Conservation (phyloP, 2,888 invertebrate genomes). For the Phalangium opilio region DNA sequence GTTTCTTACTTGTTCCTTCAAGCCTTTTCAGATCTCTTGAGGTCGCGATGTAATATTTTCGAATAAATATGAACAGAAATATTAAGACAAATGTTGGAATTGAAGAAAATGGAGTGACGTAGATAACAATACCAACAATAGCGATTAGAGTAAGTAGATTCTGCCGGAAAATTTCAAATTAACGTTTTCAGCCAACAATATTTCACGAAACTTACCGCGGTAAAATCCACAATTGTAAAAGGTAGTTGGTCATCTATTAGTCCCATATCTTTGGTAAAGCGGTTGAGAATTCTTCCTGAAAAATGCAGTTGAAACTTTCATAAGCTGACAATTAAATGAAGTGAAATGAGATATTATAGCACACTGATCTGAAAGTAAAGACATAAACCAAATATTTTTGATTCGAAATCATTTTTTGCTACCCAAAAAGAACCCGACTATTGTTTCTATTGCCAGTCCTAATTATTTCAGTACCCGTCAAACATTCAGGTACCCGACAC, state of each 20-base stretch:
- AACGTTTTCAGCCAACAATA: no score
- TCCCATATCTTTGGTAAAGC: conserved; percentile 32
- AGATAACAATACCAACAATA: conserved; percentile 46
- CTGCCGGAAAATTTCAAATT: no score
- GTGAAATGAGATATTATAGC: no score
- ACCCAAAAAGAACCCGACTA: no score
- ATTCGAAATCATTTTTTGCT: no score
- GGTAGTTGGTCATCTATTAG: conserved; percentile 32
- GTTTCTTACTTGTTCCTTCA: conserved; percentile 37
- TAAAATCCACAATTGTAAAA: conserved; percentile 31
- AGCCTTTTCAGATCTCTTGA: conserved; percentile 55
- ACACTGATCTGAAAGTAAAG: no score
- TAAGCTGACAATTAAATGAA: no score
- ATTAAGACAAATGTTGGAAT: conserved; percentile 53
- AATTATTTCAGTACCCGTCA: no score
- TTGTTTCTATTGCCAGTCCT: no score
- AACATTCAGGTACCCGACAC: no score
- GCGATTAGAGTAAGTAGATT: conserved; percentile 30
- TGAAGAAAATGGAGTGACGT: conserved; percentile 56
- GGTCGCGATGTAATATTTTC: conserved; percentile 59
- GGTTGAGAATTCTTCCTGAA: conserved; percentile 35
- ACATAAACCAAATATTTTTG: no score
- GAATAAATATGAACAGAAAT: conserved; percentile 53
- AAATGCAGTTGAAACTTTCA: no score
- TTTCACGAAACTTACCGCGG: conserved; percentile 26